Base-by-base conservation (phyloP, 2,113 vertebrate genomes). In the Mormyrus lacerda region DNA sequence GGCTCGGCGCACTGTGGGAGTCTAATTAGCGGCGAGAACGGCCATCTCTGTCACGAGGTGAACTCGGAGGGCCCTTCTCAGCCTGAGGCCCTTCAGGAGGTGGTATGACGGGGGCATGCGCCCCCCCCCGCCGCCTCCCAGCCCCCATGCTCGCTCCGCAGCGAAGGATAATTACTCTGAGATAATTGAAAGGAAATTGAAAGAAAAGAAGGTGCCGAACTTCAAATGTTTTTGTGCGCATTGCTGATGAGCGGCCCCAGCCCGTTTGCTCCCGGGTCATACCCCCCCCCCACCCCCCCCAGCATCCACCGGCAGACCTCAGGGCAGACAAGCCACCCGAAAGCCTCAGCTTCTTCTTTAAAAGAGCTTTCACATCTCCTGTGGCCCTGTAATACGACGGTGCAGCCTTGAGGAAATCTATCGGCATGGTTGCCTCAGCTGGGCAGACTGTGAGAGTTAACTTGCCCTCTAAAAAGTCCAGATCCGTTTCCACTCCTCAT, bases 11-110 rank as follows among this genome's bases (percentile, higher is more conserved):
- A 94, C 93, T 93, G 92, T 93, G 91, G 91, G 91, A 92, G 45
- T 87, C 89, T 92, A 93, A 94, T 95, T 93, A 93, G 91, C 92
- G 93, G 90, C 90, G 90, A 91, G 92, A 90, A 87, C 91, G 91
- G 91, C 87, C 89, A 92, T 93, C 91, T 92, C 92, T 91, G 91
- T 91, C 92, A 91, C 92, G 91, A 91, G 92, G 90, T 93, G 93
- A 93, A 92, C 93, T 92, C 86, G 89, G 90, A 91, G 90, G 24
- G 86, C 91, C 91, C 90, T 90, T 91, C 90, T 90, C 90, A 90
- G 90, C 90, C 91, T 55, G 89, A 93, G 93, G 94, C 93, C 73
- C 92, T 89, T 84, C 91, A 91, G 92, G 91, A 94, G 93, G 92
- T 94, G 91, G 90, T 95, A 92, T 92, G 91, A 93, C 92, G 92